These are phyloP conservation scores for Brachyalestes nurse DNA, from an alignment of 2,797 vertebrate genomes.

Conservation along the genomic window DNA sequence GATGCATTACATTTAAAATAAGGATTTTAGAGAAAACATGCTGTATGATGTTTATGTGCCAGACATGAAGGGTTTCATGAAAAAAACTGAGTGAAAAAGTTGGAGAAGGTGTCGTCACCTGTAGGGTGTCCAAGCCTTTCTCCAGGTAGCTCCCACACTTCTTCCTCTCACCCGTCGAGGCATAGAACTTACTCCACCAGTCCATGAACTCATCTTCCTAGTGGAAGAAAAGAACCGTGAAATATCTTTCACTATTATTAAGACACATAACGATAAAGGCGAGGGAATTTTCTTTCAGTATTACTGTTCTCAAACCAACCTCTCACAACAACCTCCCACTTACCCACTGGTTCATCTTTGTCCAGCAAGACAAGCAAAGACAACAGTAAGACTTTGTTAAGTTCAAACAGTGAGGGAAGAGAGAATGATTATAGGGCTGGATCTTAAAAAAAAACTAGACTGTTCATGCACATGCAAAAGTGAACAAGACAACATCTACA, in stretches of 20 bases:
- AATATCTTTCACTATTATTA: neutral
- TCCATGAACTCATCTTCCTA: conserved; percentile 96
- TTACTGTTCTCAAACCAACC: neutral
- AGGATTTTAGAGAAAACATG: too few species aligned
- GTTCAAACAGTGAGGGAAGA: conserved; percentile 1
- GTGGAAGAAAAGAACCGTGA: neutral
- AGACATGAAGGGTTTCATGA: too few species aligned
- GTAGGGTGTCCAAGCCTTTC: conserved; percentile 87
- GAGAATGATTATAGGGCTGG: conserved; percentile 6
- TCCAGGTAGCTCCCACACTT: conserved; percentile 92
- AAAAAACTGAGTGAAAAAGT: too few species aligned
- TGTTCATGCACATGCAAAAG: conserved; percentile 49
- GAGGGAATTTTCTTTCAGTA: neutral
- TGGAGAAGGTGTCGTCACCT: conserved; percentile 73
- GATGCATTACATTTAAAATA: too few species aligned
- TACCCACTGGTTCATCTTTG: conserved; percentile 74
- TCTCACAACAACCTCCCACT: conserved; percentile 58
- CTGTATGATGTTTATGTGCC: too few species aligned
- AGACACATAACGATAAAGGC: neutral
- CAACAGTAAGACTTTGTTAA: conserved; percentile 38
- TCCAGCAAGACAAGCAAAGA: conserved; percentile 50
- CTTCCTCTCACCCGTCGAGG: conserved; percentile 86
- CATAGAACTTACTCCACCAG: conserved; percentile 98
- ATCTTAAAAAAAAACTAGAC: conserved; percentile 22
- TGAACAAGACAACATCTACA: conserved; percentile 51